Base-by-base conservation (phyloP, 2,888 invertebrate genomes). In the Cataglyphis livida region DNA sequence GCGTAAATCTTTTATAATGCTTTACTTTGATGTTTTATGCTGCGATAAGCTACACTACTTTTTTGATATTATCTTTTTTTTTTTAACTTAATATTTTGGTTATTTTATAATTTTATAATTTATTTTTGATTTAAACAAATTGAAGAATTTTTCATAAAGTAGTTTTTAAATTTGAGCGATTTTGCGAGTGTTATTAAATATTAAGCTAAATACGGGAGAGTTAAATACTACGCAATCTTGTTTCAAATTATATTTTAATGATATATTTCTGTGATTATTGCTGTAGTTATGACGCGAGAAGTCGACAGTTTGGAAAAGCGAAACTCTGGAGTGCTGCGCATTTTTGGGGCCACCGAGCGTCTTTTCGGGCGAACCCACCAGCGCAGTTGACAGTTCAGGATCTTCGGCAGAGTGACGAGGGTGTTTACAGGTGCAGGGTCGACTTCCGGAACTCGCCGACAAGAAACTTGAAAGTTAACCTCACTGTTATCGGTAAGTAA, bases 401-500 rank as follows among this genome's bases (percentile, higher is more conserved):
- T 81, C 88, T 94, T 9, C 92, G 91, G 12, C 92, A 94, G 84
- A 93, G 87, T 87, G 97, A 97, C 94, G 97, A 97, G 92, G 97
- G 97, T 65, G 95, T 96, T 86, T 97, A 97, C 94, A 95, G 97
- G 85, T 97, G 97, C 94, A 95, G 97, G 82, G 97, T 97, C 82
- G 97, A 97, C 93, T 97, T 97, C 94, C 96, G 96, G 83, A 96
- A 97, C 93, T 97, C 97, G 12, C 97, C 97, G 64, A 97, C 97
- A 68, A 95, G 96, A 91, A 97, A 97, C 94, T 95, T 96, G 87
- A 96, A 97, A 95, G 97, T 97, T 93, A 97, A 97, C 95, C 96
- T 97, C 90, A 97, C 97, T 88, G 96, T 97, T 87, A 97, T 97
- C 88, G 96, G 97, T 97, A 95, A 96, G 96, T 95, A 74, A 54